Conservation (phyloP, 2,113 vertebrate genomes). For the Oncorhynchus mykiss region DNA sequence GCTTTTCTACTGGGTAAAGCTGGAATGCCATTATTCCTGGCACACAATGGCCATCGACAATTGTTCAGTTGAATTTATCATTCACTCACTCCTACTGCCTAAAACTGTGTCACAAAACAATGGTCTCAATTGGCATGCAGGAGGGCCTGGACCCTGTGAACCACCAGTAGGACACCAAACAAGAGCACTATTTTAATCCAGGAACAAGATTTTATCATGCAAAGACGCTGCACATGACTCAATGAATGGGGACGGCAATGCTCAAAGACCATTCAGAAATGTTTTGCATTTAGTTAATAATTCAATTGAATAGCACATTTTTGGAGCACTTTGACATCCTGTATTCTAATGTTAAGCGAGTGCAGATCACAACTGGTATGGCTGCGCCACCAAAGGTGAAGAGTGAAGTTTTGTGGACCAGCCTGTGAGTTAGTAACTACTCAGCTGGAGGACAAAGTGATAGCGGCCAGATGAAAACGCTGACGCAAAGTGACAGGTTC, state of each 20-base stretch:
- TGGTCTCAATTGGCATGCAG: conserved; percentile 26
- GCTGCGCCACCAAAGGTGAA: conserved; percentile 36
- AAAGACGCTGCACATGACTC: conserved; percentile 55
- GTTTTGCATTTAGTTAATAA: conserved; percentile 9
- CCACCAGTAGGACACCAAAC: too few species aligned
- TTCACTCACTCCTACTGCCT: conserved; percentile 33
- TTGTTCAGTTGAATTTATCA: conserved; percentile 36
- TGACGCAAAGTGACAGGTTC: conserved; percentile 76
- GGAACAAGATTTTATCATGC: too few species aligned
- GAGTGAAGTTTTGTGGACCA: conserved; percentile 48
- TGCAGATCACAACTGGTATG: neutral
- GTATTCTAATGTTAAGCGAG: neutral
- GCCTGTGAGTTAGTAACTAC: conserved; percentile 57
- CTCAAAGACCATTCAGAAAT: conserved; percentile 29
- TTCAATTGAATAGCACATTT: conserved; percentile 1
- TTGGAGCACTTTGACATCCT: neutral
- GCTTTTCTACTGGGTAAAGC: too few species aligned
- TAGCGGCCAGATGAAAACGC: conserved; percentile 60
- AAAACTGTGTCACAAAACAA: conserved; percentile 46
- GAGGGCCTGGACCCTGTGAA: conserved; percentile 4
- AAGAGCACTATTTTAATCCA: too few species aligned
- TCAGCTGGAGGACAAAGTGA: conserved; percentile 64
- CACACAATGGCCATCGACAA: conserved; percentile 3
- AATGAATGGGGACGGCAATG: conserved; percentile 28
- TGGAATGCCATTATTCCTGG: too few species aligned